Conservation (phyloP, 2,888 invertebrate species). For the Drosophila algonquin region DNA sequence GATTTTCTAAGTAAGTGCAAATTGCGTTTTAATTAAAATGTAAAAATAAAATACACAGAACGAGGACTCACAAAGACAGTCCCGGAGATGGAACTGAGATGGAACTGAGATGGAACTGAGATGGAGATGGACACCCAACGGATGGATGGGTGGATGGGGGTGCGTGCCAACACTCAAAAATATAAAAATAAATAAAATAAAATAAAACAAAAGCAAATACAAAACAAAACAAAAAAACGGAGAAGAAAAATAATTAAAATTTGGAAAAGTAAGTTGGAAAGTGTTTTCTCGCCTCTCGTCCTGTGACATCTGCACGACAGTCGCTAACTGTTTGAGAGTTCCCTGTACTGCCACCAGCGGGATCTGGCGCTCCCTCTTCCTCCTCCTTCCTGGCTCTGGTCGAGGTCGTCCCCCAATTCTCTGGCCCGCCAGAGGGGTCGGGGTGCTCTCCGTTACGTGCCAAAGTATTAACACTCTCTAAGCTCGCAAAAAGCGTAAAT, state of each 20-base stretch:
- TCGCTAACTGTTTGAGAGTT: constrained; percentile 13
- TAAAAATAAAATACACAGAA: constrained; percentile 72
- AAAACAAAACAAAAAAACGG: constrained; percentile 2
- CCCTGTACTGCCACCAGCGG: not conserved
- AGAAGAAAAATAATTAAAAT: constrained; percentile 72
- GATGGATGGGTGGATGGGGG: not conserved
- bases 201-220: not conserved
- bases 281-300: constrained; percentile 49
- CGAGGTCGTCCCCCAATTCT: not conserved
- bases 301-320: constrained; percentile 61
- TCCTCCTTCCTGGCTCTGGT: not conserved
- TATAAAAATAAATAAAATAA: not conserved
- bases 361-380: not conserved
- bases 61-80: constrained; percentile 15
- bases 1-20: constrained; percentile 78
- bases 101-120: not conserved
- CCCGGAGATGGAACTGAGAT: too few relatives aligned
- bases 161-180: not conserved
- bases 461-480: constrained; percentile 75
- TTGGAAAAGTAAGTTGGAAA: constrained; percentile 72
- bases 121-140: not conserved
- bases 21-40: constrained; percentile 78
- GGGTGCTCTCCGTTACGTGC: constrained; percentile 56
- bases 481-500: constrained; percentile 74
- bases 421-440: too few relatives aligned